Base-by-base conservation (phyloP, 2,888 invertebrate genomes). In the Lithodes maja region DNA sequence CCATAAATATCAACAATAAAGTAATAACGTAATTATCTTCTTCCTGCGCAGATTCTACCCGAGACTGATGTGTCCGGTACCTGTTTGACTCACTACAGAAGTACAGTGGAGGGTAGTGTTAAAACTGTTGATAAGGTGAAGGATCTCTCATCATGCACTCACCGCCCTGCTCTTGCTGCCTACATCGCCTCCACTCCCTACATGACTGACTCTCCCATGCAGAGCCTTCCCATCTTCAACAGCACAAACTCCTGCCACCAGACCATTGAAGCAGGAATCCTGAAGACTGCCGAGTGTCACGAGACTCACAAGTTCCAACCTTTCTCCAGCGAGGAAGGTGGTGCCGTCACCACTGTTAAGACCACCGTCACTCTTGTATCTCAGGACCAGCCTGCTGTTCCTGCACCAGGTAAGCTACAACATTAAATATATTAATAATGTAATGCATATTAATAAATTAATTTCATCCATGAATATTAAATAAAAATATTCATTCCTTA, bases 301-400 rank as follows among this genome's bases (percentile, higher is more conserved):
- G 95, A 95, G 92, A 93, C 92, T 69, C 95, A 95, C 91, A 92
- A 93, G 2, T 94, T 95, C 93, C 93, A 94, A 69, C 94, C 95
- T 5, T 95, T 95, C 93, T 94, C 94, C 69, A 93, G 93, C 55
- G 93, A 93, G 2, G 93, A 93, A 50, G 94, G 93, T 90, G 95
- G 95, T 7, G 94, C 94, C 9, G 92, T 93, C 9, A 94, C 94
- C 2, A 93, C 93, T n/a, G 93, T 93, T 54, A 92, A 92, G 12
- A 80, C 85, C 15, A 54, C 9, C 12, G 68, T 92, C 69, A 52
- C 17, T n/a, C 82, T 87, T 5, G 78, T 85, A 33, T 71, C 83
- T 17, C 55, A 68, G 15, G 79, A 85, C 53, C 69, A 61, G 0
- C 78, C 83, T 2, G 71, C 71, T n/a, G 71, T n/a, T n/a, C 15